Evolutionary conservation across 53 echinoderm and acorn worm genomes (phyloP).

Genomic region (Paracentrotus lividus): DNA sequence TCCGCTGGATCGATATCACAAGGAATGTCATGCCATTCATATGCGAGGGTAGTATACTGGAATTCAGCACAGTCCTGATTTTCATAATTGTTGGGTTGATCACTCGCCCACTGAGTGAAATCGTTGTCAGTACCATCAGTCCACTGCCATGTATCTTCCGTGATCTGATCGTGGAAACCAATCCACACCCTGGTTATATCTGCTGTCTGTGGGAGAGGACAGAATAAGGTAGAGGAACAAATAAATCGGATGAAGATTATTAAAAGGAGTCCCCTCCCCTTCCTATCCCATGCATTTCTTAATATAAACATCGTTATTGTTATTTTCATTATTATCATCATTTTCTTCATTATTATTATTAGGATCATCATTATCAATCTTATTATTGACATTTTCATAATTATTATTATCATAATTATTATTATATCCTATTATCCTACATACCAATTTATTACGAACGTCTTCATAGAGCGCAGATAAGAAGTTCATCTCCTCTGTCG

Average conservation of each 20-base stretch:
- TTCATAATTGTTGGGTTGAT: conserved; percentile 1
- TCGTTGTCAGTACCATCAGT: conserved; percentile 17
- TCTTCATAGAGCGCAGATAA: background rate
- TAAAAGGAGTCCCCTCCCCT: too few relatives aligned
- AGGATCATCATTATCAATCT: too few relatives aligned
- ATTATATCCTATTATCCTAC: too few relatives aligned
- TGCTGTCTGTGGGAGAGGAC: background rate
- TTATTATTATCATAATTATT: too few relatives aligned
- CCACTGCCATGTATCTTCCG: conserved; percentile 39
- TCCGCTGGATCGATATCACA: background rate
- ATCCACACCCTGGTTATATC: conserved; percentile 21
- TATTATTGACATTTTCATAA: too few relatives aligned
- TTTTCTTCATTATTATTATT: too few relatives aligned
- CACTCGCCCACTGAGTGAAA: background rate
- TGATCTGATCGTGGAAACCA: conserved; percentile 53
- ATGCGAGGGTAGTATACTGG: too few relatives aligned
- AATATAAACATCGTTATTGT: too few relatives aligned
- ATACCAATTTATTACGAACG: background rate
- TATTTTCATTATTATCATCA: too few relatives aligned
- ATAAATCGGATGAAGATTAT: too few relatives aligned
- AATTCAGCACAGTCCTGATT: background rate
- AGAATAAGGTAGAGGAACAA: too few relatives aligned
- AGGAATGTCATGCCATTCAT: background rate
- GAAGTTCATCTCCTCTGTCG: conserved; percentile 16
- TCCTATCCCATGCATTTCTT: too few relatives aligned